Evolutionary conservation across 2,888 invertebrate genomes (phyloP).

Genomic region (Ptilodon capucinus): DNA sequence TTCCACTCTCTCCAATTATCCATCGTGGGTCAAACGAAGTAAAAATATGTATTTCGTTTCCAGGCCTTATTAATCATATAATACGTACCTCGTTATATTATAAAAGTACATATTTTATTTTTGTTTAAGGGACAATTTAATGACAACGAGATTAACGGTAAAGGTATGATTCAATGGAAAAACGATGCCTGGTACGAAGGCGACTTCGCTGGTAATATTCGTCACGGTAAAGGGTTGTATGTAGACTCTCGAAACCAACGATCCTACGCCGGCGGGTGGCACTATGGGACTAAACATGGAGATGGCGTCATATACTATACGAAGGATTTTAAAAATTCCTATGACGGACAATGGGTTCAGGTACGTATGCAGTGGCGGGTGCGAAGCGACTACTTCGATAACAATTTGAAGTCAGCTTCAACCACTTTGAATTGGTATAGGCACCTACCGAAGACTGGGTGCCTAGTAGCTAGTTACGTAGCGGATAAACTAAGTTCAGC

Average conservation of each 20-base stretch:
- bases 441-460: too few species aligned
- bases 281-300: conserved; percentile 73
- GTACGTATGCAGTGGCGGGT: too few species aligned
- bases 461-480: too few species aligned
- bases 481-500: too few species aligned
- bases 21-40: too few species aligned
- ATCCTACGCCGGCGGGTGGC: conserved; percentile 73
- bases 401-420: too few species aligned
- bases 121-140: conserved; percentile 79
- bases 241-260: conserved; percentile 66
- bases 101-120: not conserved
- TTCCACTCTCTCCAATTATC: too few species aligned
- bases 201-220: conserved; percentile 78
- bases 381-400: too few species aligned
- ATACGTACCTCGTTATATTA: too few species aligned
- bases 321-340: conserved; percentile 54
- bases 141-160: conserved; percentile 79
- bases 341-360: conserved; percentile 67
- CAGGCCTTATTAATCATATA: too few species aligned
- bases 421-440: too few species aligned
- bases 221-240: conserved; percentile 79
- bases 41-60: too few species aligned
- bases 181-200: conserved; percentile 83
- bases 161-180: conserved; percentile 79
- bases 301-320: conserved; percentile 62